Evolutionary conservation across 2,888 invertebrate species (phyloP), one percentile per base, ranked within the genome.

Genomic region (Halocaridina rubra): DNA sequence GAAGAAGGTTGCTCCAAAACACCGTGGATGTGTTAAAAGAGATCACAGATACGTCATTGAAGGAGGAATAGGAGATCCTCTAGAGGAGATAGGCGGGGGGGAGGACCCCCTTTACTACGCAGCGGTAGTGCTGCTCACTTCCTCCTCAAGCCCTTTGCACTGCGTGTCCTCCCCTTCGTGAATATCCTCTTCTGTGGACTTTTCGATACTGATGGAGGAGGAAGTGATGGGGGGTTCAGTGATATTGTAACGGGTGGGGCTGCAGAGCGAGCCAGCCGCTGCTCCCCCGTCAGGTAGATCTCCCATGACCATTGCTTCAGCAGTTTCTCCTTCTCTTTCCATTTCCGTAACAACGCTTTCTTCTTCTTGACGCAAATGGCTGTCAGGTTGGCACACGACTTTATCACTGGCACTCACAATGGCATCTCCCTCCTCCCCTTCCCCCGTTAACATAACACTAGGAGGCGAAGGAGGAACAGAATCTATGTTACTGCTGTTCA

Each of bases 51-150:
- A 53, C 16, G 53, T 19, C 7, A 53, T 19, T 4, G 53, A 16
- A 7, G n/a, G n/a, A n/a, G 53, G 10, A 16, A 46, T 13, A 16
- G 53, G 53, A 67, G 24, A 67, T 19, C 67, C 7, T 29, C 10
- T 10, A 0, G 24, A 1, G 16, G 16, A 27, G 7, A 19, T 22
- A 61, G 7, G n/a, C 61, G 7, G 7, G 5, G 7, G 10, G n/a
- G 7, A 8, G 7, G 7, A 8, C 27, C 22, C n/a, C 67, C 22
- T 4, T 10, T 8, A 24, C 79, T 84, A 84, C 79, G 84, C 79
- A 30, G 61, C 53, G 1, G 84, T 84, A 53, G 84, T 79, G 53
- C 84, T 79, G 3, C 72, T 59, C 22, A 84, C 84, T n/a, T 78
- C 84, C 13, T 46, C 79, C 53, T 84, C 84, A n/a, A 53, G 32